phyloP scores from a whole-genome alignment of 2,888 invertebrate species.

The Harpagoxenus sublaevis region DNA sequence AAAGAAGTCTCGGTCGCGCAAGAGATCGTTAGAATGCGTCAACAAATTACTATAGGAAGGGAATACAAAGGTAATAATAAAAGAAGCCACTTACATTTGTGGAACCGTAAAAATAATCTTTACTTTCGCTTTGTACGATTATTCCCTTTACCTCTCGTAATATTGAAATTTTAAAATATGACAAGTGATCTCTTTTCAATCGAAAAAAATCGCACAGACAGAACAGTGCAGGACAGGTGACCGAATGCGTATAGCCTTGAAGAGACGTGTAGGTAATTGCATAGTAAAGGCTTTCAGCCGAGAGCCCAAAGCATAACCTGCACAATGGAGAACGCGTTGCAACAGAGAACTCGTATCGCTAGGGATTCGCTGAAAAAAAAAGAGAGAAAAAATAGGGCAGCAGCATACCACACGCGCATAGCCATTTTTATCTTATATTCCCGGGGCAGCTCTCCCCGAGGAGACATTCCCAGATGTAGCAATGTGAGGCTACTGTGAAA shows the following conservation, averaged over 20 bases:
- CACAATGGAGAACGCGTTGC: slow-evolving; percentile 36
- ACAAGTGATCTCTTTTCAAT: neutral
- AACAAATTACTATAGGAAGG: neutral
- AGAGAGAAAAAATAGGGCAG: slow-evolving; percentile 27
- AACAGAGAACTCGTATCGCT: slow-evolving; percentile 52
- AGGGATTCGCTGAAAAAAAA: slow-evolving; percentile 40
- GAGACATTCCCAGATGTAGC: slow-evolving; percentile 31
- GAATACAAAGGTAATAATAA: neutral
- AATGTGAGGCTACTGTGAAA: neutral
- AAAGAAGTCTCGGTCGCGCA: no score
- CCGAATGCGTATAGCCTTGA: slow-evolving; percentile 27
- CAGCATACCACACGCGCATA: slow-evolving; percentile 31
- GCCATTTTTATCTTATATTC: slow-evolving; percentile 50
- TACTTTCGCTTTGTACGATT: neutral
- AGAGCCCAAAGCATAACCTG: slow-evolving; percentile 33
- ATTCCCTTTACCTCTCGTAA: neutral
- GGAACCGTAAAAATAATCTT: neutral
- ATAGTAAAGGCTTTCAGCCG: slow-evolving; percentile 47
- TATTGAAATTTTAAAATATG: neutral
- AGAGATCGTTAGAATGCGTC: neutral
- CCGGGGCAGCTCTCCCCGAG: slow-evolving; percentile 24
- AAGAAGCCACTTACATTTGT: neutral
- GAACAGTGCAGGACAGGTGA: neutral
- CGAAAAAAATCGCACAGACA: neutral
- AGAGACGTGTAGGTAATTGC: slow-evolving; percentile 37